Percentiles rank a stretch among this genome's conserved stretches.
phyloP scores from a whole-genome alignment of 2,113 vertebrate genomes.

The Charadrius vociferus region DNA sequence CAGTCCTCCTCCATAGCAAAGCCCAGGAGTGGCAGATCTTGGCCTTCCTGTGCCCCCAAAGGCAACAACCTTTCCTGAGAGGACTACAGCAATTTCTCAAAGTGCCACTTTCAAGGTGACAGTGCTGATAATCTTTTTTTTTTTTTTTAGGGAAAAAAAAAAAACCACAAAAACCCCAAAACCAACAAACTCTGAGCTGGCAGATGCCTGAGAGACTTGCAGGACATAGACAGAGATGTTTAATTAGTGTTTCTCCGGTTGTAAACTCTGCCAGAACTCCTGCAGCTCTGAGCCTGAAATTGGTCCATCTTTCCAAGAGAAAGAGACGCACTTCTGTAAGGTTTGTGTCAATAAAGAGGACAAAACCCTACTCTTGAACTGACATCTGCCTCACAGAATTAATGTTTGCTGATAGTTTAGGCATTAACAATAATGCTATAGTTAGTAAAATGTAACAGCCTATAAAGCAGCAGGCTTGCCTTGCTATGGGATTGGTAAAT shows the following conservation, averaged over 20 bases:
- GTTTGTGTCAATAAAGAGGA: neutral
- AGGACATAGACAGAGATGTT: neutral
- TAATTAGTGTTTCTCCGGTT: neutral
- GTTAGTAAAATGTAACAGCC: neutral
- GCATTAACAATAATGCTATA: neutral
- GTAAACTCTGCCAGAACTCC: neutral
- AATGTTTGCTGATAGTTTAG: neutral
- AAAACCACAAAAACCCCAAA: too few relatives aligned
- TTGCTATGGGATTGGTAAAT: neutral
- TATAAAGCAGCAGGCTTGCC: neutral
- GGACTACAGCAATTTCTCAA: too few relatives aligned
- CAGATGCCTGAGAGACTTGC: neutral
- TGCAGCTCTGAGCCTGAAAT: neutral
- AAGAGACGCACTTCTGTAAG: rapidly evolving
- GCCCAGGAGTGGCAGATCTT: neutral
- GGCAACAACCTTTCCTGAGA: rapidly evolving
- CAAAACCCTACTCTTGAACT: neutral
- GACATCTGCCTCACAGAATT: neutral
- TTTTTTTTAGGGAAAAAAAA: too few relatives aligned
- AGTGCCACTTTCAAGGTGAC: neutral
- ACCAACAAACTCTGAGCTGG: neutral
- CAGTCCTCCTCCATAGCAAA: neutral
- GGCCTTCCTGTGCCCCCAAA: neutral
- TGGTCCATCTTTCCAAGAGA: neutral
- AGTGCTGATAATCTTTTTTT: neutral